A percentile compares a stretch with the other conserved stretches of the same genome.
These are phyloP conservation scores for Elysia crispata DNA, from an alignment of 2,888 invertebrate species.

Conservation along the genomic window DNA sequence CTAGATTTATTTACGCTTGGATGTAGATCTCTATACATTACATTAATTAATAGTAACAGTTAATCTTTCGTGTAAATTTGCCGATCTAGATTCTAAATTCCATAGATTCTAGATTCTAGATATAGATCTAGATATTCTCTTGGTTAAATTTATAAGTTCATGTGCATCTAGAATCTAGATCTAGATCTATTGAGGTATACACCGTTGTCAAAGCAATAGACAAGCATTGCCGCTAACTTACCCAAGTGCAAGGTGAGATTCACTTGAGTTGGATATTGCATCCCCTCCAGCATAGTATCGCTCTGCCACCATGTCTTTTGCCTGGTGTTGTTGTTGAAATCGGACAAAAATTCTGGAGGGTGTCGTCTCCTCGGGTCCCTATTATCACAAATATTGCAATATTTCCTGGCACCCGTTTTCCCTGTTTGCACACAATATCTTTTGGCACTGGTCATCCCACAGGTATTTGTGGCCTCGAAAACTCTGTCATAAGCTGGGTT, in stretches of 20 bases:
- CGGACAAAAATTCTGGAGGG: conserved; percentile 89
- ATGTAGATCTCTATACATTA: no score
- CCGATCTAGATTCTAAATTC: no score
- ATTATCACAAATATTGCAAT: conserved; percentile 82
- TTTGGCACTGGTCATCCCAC: conserved; percentile 84
- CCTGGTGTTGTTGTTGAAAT: conserved; percentile 86
- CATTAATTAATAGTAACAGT: no score
- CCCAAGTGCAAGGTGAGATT: conserved; percentile 93
- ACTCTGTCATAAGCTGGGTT: conserved; percentile 94
- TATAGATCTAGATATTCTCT: no score
- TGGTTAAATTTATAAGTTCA: no score
- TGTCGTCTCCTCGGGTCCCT: conserved; percentile 82
- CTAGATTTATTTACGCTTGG: no score
- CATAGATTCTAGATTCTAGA: no score
- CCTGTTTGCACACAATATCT: conserved; percentile 95
- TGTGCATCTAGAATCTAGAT: no score
- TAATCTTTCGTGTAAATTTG: no score
- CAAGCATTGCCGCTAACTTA: conserved; percentile 78
- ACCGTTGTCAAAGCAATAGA: no score
- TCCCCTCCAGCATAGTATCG: conserved; percentile 96
- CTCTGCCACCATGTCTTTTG: conserved; percentile 78
- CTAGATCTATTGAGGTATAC: no score
- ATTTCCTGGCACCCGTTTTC: conserved; percentile 78
- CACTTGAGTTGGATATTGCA: conserved; percentile 93
- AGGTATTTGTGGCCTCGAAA: conserved; percentile 97